A percentile compares a stretch with the other conserved stretches of the same genome.
Conservation (phyloP, 2,797 vertebrate genomes). For the Lagocephalus sceleratus region DNA sequence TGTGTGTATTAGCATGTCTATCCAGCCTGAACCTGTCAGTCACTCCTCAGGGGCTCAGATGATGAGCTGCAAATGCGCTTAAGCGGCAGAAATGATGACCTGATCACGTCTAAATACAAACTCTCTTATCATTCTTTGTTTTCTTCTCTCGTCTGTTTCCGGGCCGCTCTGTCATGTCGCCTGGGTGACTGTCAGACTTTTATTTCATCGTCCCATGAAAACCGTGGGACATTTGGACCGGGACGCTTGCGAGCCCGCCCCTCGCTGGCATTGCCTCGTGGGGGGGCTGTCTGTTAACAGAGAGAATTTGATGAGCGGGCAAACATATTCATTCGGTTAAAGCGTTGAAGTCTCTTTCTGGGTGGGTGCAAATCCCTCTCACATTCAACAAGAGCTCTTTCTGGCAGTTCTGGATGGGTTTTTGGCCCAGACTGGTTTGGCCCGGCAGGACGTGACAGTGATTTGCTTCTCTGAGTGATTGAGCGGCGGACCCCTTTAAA, state of each 20-base stretch:
- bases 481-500: slow-evolving; percentile 45
- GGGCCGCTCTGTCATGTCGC: slow-evolving; percentile 50
- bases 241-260: slow-evolving; percentile 19
- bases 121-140: slow-evolving; percentile 42
- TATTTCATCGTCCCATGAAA: slow-evolving; percentile 29
- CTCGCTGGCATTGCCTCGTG: slow-evolving; percentile 32
- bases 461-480: slow-evolving; percentile 52
- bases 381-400: slow-evolving; percentile 51
- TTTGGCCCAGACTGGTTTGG: slow-evolving; percentile 45
- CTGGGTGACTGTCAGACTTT: slow-evolving; percentile 36
- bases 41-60: slow-evolving; percentile 41
- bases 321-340: slow-evolving; percentile 66
- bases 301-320: slow-evolving; percentile 70
- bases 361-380: slow-evolving; percentile 60
- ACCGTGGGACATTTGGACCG: slow-evolving; percentile 28
- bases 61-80: slow-evolving; percentile 61
- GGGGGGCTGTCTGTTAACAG: slow-evolving; percentile 26
- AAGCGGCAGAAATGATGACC: slow-evolving; percentile 50
- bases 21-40: slow-evolving; percentile 32
- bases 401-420: slow-evolving; percentile 65
- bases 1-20: neutral
- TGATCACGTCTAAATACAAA: slow-evolving; percentile 51
- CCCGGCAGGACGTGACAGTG: slow-evolving; percentile 50
- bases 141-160: slow-evolving; percentile 37
- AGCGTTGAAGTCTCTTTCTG: slow-evolving; percentile 59